A percentile compares a stretch with the other conserved stretches of the same genome.
Evolutionary conservation across 2,797 vertebrate species (phyloP).

Genomic region (Rhinoraja longicauda): DNA sequence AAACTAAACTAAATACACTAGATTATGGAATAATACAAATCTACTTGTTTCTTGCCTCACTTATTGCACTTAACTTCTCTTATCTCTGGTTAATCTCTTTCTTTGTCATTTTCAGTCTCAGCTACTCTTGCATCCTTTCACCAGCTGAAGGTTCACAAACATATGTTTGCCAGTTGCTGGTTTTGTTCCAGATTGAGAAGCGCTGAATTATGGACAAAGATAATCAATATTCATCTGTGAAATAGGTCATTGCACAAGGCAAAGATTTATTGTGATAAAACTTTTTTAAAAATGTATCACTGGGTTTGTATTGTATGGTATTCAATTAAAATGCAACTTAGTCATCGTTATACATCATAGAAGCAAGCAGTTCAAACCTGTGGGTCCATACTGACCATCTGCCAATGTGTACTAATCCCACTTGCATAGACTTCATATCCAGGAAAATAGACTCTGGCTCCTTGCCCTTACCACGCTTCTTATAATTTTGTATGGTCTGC

Average conservation of each 20-base stretch:
- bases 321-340: neutral
- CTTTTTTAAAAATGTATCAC: neutral
- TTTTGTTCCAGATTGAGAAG: neutral
- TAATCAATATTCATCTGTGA: neutral
- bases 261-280: constrained; percentile 2
- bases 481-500: too few relatives aligned
- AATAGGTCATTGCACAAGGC: neutral
- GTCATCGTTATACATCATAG: too few relatives aligned
- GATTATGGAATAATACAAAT: neutral
- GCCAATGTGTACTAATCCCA: too few relatives aligned
- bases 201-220: neutral
- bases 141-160: neutral
- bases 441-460: too few relatives aligned
- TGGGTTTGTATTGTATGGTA: neutral
- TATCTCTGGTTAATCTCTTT: neutral
- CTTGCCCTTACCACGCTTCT: too few relatives aligned
- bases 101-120: neutral
- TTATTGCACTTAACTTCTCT: neutral
- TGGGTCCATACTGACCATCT: too few relatives aligned
- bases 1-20: too few relatives aligned
- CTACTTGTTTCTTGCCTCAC: neutral
- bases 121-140: neutral
- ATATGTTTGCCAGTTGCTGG: neutral
- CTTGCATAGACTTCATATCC: too few relatives aligned
- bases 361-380: too few relatives aligned